A percentile compares a stretch with the other conserved stretches of the same genome.
These are phyloP conservation scores for Lasioglossum morio DNA, from an alignment of 2,888 invertebrate species.

Conservation along the genomic window DNA sequence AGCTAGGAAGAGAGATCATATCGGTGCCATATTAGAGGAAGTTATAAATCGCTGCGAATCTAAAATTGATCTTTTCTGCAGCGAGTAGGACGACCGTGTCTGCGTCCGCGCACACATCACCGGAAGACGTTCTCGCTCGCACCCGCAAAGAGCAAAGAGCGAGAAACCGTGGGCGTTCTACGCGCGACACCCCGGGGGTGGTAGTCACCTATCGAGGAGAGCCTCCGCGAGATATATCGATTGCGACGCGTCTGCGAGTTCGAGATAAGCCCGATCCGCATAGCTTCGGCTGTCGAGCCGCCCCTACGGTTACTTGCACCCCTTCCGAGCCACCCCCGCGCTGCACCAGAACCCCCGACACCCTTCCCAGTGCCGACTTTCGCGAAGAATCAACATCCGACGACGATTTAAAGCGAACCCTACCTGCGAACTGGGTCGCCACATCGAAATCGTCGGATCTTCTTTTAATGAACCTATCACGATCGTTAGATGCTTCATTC, in stretches of 20 bases:
- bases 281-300: constrained; percentile 75
- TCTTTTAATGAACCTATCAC: neutral
- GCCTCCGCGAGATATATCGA: constrained; percentile 84
- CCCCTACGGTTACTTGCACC: constrained; percentile 59
- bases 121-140: constrained; percentile 49
- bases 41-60: constrained; percentile 85
- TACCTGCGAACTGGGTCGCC: neutral
- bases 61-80: constrained; percentile 85
- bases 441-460: neutral
- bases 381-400: constrained; percentile 3
- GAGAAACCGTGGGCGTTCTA: constrained; percentile 53
- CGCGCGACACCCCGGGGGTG: constrained; percentile 40
- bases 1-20: constrained; percentile 56
- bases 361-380: neutral
- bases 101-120: constrained; percentile 36
- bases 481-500: neutral
- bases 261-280: constrained; percentile 83
- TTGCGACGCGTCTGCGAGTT: constrained; percentile 81
- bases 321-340: constrained; percentile 24
- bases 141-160: constrained; percentile 42
- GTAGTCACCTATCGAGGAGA: constrained; percentile 75
- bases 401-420: neutral
- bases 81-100: constrained; percentile 50
- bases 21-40: constrained; percentile 84
- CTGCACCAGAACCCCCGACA: neutral